Base-by-base conservation (phyloP, 1,140 invertebrate species). In the Microplitis mediator region DNA sequence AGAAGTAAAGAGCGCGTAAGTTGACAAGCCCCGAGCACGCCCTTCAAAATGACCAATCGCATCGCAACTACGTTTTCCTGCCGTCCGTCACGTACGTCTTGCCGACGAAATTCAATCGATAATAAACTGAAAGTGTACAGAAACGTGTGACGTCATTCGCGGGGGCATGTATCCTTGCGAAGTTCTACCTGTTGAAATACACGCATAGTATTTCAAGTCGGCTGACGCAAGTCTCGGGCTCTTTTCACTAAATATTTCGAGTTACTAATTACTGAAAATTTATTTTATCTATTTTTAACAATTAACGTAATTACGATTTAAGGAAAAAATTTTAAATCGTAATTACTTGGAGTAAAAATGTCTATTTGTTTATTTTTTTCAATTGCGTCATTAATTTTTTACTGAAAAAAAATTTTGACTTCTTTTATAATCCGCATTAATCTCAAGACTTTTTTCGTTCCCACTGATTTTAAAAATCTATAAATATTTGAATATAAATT, bases 1-100 rank as follows among this genome's bases (percentile, higher is more conserved):
- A 54, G n/a, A n/a, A 54, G n/a, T 13, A 54, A 45, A 61, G 14
- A 61, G 14, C 5, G 4, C 6, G 11, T 23, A 51, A 63, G 67
- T 63, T 77, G 74, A 72, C 77, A 70, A 72, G 74, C 76, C 74
- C 69, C 75, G 13, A 58, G 52, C 74, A 79, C 74, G 69, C 77
- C 79, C 74, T 74, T 52, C 56, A 45, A 32, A 52, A 62, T 58
- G 51, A 72, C 78, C 78, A 80, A 77, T 80, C 45, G 13, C 14
- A 8, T 31, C 36, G 58, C 67, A 14, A 6, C n/a, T 54, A 54
- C 16, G 52, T 14, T 50, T 13, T 67, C 65, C 31, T 58, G 52
- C 39, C 35, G 4, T 36, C 9, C 52, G 32, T 58, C 52, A 36
- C 31, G 14, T 32, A 51, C 52, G 39, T 32, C 23, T 58, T n/a